A percentile compares a stretch with the other conserved stretches of the same genome.
These are phyloP conservation scores for Ursus arctos DNA, from an alignment of 2,113 vertebrate genomes.

Conservation along the genomic window DNA sequence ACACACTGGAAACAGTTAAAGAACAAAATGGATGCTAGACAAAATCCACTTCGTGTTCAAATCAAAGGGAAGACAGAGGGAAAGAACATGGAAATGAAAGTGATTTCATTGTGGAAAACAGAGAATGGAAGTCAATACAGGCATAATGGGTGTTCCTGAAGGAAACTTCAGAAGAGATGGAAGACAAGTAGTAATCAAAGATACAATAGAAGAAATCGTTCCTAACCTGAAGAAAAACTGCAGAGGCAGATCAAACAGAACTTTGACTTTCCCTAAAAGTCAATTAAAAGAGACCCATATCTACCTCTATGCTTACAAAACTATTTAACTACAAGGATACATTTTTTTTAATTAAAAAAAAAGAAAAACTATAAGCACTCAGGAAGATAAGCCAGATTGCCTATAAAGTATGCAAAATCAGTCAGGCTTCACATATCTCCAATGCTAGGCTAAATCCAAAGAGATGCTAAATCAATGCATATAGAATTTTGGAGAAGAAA, in stretches of 20 bases:
- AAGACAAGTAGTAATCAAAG: neutral
- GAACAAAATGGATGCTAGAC: neutral
- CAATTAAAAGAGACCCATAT: neutral
- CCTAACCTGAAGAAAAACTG: neutral
- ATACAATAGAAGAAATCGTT: neutral
- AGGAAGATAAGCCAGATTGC: neutral
- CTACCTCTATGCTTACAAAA: neutral
- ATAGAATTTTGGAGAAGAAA: neutral
- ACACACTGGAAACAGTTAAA: neutral
- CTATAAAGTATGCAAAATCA: neutral
- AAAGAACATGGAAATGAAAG: neutral
- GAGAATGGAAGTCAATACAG: neutral
- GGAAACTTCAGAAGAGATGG: neutral
- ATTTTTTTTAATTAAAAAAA: neutral
- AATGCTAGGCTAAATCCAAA: neutral
- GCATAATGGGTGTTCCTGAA: neutral
- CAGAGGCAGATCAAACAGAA: neutral
- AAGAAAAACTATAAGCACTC: neutral
- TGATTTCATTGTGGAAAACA: neutral
- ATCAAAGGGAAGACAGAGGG: neutral
- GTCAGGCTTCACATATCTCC: neutral
- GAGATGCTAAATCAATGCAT: neutral
- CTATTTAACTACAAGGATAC: neutral
- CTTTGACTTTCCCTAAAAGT: conserved; percentile 1
- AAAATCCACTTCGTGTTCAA: neutral